Evolutionary conservation across 2,888 invertebrate species (phyloP).

Genomic region (Brachyopa scutellaris): DNA sequence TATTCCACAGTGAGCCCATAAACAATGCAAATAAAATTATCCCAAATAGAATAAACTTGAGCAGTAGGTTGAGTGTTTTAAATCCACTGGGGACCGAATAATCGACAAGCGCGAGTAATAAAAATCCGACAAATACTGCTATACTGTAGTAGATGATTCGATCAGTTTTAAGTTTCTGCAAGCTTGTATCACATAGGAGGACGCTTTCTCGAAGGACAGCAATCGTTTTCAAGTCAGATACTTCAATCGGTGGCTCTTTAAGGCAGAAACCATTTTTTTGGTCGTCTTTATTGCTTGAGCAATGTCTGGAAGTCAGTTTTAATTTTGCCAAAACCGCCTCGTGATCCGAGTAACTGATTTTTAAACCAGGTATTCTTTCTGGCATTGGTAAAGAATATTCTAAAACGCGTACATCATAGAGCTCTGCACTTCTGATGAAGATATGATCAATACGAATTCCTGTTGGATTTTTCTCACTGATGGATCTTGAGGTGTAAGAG

Average conservation of each 20-base stretch:
- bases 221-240: slow-evolving; percentile 74
- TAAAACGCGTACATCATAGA: slow-evolving; percentile 81
- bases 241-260: slow-evolving; percentile 7
- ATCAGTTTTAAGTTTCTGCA: slow-evolving; percentile 79
- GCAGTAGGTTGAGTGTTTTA: slow-evolving; percentile 82
- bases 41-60: slow-evolving; percentile 85
- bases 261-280: slow-evolving; percentile 18
- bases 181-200: slow-evolving; percentile 78
- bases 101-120: slow-evolving; percentile 78
- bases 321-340: slow-evolving; percentile 89
- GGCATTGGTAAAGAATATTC: slow-evolving; percentile 88
- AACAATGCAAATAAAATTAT: slow-evolving; percentile 87
- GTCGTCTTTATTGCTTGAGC: slow-evolving; percentile 33
- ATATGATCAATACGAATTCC: slow-evolving; percentile 98
- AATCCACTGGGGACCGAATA: slow-evolving; percentile 78
- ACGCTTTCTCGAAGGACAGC: slow-evolving; percentile 79
- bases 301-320: slow-evolving; percentile 67
- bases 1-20: slow-evolving; percentile 92
- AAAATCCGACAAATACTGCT: slow-evolving; percentile 76
- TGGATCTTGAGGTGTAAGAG: slow-evolving; percentile 87
- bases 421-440: slow-evolving; percentile 83
- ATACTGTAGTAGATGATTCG: slow-evolving; percentile 79
- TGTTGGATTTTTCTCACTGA: slow-evolving; percentile 83
- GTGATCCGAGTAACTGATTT: slow-evolving; percentile 94
- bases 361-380: slow-evolving; percentile 86